Evolutionary conservation across 1,140 invertebrate genomes (phyloP), one percentile per base, ranked within the genome.

Genomic region (Mercenaria mercenaria): DNA sequence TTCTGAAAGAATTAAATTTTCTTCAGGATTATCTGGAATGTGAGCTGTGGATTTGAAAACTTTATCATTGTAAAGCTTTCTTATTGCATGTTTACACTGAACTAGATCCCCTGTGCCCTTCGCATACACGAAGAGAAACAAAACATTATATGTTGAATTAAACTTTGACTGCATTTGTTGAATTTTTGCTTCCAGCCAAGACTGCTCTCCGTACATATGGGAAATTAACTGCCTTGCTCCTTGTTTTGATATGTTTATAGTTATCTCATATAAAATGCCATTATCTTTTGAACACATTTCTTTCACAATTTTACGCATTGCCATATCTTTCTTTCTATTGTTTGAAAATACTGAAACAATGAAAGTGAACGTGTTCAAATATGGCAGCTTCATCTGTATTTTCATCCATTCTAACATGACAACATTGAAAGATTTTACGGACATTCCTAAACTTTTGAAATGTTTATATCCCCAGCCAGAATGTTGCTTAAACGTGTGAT

Each of bases 271-370:
- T 39, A 72, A 39, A 39, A 72, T 72, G 15, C 67, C 67, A n/a
- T 72, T 41, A 29, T 64, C 59, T 11, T 15, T 2, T 23, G 67
- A 72, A 23, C 67, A 72, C 23, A 6, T 37, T 39, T 72, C 34
- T 6, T n/a, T 72, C 10, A 72, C 67, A 39, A 72, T 37, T 39
- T 72, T 39, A 10, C 37, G 32, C 37, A 72, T 41, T 15, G 11
- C 34, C 18, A 39, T n/a, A 41, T 72, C 37, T 72, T 72, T 72
- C 2, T 1, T 15, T 32, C 6, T 4, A 41, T 39, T 41, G 23
- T 72, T 72, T 39, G 67, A 72, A 72, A 72, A 72, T 72, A 72
- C 15, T 23, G 67, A 72, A 13, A 72, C 37, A 39, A 72, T 39
- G 8, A 23, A 72, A 13, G 39, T 34, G 1, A 15, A 13, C 29